Evolutionary conservation across 1,140 invertebrate species (phyloP), one percentile per base, ranked within the genome.

Genomic region (Bombus confusus): DNA sequence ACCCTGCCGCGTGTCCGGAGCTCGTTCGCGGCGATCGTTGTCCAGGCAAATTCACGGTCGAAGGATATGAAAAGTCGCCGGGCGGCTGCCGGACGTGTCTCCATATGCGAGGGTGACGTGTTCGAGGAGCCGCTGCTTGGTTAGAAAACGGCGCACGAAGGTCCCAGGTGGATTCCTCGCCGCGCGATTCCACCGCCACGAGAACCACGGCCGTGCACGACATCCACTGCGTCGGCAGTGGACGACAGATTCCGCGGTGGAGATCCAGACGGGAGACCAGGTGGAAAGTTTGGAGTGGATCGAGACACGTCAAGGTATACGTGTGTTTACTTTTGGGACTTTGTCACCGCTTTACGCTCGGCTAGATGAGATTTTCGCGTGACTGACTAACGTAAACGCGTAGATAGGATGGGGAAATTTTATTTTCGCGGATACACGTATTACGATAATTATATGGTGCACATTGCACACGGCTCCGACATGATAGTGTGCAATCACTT

Each of bases 21-120:
- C 75, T 22, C 52, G 52, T 71, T 62, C 85, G 37, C 80, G 76
- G 41, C 73, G 57, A 73, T 39, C 72, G 66, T 59, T 34, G 66
- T 31, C 52, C 52, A 59, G 76, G 57, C 34, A 77, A 80, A 57
- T 71, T 76, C 69, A 74, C 69, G 75, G 76, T 41, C 31, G 73
- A 69, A 71, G 84, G 86, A 86, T 88, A 87, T 88, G 89, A 87
- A 64, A 88, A 83, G 59, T 86, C 37, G 75, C 66, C 68, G 80
- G 37, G 31, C 25, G 10, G 37, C 69, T 71, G 34, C n/a, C 86
- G 71, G 62, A 62, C 62, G 78, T 57, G 62, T 77, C 83, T 41
- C 69, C 69, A 43, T 86, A 66, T 34, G 59, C 72, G 62, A 83
- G 64, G 71, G n/a, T 43, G 66, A 43, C 79, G 75, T 37, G 18